Conservation (phyloP, 2,797 vertebrate species). For the Amazonetta brasiliensis region DNA sequence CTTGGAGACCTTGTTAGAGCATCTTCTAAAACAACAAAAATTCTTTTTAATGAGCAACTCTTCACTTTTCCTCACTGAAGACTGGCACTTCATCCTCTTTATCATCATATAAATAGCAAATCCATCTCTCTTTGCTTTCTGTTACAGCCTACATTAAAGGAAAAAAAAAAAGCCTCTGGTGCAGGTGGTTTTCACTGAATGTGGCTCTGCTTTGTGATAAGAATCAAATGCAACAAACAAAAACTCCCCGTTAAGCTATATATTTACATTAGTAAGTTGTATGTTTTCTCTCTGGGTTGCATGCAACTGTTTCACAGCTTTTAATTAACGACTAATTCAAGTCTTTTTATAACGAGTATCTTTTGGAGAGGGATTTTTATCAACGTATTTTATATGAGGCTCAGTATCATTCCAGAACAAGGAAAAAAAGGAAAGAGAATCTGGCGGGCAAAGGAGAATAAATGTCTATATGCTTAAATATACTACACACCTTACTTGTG, state of each 20-base stretch:
- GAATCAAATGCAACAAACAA: neutral
- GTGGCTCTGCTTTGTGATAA: neutral
- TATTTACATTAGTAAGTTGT: neutral
- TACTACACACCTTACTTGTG: neutral
- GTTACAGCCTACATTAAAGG: neutral
- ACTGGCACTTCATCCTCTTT: neutral
- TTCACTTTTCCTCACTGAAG: neutral
- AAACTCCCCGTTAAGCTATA: neutral
- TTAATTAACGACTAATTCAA: neutral
- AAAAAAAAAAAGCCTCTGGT: neutral
- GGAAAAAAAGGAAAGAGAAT: neutral
- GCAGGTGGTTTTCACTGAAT: neutral
- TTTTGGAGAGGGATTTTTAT: neutral
- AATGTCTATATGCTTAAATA: neutral
- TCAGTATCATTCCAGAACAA: neutral
- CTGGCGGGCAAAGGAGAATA: neutral
- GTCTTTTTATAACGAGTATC: neutral
- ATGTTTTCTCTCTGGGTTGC: neutral
- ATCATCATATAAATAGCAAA: neutral
- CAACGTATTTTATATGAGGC: neutral
- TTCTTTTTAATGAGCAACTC: neutral
- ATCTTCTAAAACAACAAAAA: neutral
- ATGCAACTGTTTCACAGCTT: neutral
- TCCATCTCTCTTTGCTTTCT: neutral
- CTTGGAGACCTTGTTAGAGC: neutral